A percentile compares a stretch with the other conserved stretches of the same genome.
Conservation (phyloP, 2,113 vertebrate genomes). For the Castor canadensis region DNA sequence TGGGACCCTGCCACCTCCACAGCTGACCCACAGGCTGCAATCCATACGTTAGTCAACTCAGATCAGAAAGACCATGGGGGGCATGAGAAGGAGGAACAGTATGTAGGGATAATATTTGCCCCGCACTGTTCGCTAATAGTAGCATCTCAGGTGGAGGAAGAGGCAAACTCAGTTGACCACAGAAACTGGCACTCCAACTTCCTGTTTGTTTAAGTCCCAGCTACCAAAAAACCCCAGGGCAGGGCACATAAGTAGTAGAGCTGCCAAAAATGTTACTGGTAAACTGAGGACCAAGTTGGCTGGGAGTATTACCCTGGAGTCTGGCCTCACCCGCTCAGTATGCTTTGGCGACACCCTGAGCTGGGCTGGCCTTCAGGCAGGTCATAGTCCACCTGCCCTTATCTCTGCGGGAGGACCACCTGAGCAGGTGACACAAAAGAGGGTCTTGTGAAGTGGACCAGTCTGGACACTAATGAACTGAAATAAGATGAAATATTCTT, state of each 20-base stretch:
- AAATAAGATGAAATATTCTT: background rate
- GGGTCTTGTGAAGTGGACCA: background rate
- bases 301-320: background rate
- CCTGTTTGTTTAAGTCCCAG: too few relatives aligned
- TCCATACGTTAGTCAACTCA: background rate
- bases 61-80: background rate
- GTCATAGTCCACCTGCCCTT: background rate
- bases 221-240: background rate
- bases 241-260: background rate
- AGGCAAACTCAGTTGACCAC: background rate
- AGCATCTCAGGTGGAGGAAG: background rate
- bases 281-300: background rate
- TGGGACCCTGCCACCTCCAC: background rate
- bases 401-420: background rate
- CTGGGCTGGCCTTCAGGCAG: too few relatives aligned
- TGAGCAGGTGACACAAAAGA: background rate
- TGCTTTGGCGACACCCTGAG: background rate
- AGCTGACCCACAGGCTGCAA: background rate
- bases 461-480: background rate
- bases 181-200: background rate
- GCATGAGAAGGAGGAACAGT: background rate
- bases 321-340: background rate
- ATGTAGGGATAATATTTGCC: too few relatives aligned
- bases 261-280: too few relatives aligned
- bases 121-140: fast-evolving